Percentiles rank a stretch among this genome's conserved stretches.
These are phyloP conservation scores for Percopsis transmontana DNA, from an alignment of 2,113 vertebrate species.

Conservation along the genomic window DNA sequence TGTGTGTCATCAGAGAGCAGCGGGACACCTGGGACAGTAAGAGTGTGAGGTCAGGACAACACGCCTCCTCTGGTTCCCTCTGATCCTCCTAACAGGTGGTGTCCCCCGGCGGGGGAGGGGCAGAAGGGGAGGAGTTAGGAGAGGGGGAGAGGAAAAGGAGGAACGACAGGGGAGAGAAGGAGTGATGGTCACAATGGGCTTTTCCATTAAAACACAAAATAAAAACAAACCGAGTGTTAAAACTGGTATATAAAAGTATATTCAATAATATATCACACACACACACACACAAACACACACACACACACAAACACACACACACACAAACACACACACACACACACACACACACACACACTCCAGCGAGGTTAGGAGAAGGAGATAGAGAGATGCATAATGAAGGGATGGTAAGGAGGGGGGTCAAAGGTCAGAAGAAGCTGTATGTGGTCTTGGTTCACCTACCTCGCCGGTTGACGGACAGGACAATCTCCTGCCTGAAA, in stretches of 20 bases:
- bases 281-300: no score
- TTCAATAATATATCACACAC: no score
- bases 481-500: slow-evolving; percentile 76
- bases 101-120: slow-evolving; percentile 19
- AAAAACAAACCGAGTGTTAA: no score
- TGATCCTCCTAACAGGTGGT: slow-evolving; percentile 27
- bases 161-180: slow-evolving; percentile 5
- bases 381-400: not conserved
- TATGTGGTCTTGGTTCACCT: slow-evolving; percentile 20
- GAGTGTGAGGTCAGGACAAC: not conserved
- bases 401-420: not conserved
- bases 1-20: not conserved
- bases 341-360: no score
- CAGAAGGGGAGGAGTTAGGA: not conserved
- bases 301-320: no score
- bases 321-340: no score
- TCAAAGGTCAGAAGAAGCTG: slow-evolving; percentile 3
- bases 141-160: not conserved
- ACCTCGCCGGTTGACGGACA: slow-evolving; percentile 70
- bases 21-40: not conserved
- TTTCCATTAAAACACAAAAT: no score
- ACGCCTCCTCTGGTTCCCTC: slow-evolving; percentile 16
- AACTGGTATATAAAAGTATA: no score
- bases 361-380: no score
- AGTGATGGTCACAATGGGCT: slow-evolving; percentile 62